Percentiles rank a stretch among this genome's conserved stretches.
phyloP scores from a whole-genome alignment of 2,797 vertebrate species.

The Aphelocoma californica region DNA sequence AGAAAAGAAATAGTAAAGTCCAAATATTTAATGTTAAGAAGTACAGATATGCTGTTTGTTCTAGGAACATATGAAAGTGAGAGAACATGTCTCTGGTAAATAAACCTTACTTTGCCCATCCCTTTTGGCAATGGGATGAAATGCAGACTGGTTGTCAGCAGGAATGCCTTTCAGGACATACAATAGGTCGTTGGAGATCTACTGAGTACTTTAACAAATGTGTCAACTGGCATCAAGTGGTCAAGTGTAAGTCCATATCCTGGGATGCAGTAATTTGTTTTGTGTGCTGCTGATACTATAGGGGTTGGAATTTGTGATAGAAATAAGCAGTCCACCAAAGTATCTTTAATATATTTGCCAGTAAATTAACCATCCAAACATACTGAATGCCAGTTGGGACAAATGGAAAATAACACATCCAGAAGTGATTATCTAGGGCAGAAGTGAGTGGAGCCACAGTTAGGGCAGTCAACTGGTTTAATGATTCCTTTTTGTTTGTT shows the following conservation, averaged over 20 bases:
- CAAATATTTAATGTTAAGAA: slow-evolving; percentile 39
- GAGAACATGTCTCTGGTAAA: slow-evolving; percentile 22
- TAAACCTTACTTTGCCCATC: slow-evolving; percentile 12
- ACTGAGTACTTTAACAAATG: slow-evolving; percentile 32
- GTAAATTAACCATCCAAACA: neutral
- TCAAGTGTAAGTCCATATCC: neutral
- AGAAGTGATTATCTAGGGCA: neutral
- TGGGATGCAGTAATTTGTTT: slow-evolving; percentile 23
- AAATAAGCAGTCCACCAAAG: neutral
- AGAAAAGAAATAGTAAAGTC: neutral
- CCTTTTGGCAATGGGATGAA: slow-evolving; percentile 17
- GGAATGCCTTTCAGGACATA: slow-evolving; percentile 41
- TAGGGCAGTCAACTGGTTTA: neutral
- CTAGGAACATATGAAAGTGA: slow-evolving; percentile 27
- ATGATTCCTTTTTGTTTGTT: neutral
- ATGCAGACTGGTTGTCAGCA: slow-evolving; percentile 2
- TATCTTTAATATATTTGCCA: neutral
- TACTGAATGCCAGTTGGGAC: neutral
- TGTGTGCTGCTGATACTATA: neutral
- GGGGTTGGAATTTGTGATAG: neutral
- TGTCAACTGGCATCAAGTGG: slow-evolving; percentile 31
- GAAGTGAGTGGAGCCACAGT: neutral
- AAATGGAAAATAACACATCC: neutral
- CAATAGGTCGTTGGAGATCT: slow-evolving; percentile 24
- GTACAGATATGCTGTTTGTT: slow-evolving; percentile 4